These are phyloP conservation scores for Seladonia tumulorum DNA, from an alignment of 2,888 invertebrate genomes.

Conservation along the genomic window DNA sequence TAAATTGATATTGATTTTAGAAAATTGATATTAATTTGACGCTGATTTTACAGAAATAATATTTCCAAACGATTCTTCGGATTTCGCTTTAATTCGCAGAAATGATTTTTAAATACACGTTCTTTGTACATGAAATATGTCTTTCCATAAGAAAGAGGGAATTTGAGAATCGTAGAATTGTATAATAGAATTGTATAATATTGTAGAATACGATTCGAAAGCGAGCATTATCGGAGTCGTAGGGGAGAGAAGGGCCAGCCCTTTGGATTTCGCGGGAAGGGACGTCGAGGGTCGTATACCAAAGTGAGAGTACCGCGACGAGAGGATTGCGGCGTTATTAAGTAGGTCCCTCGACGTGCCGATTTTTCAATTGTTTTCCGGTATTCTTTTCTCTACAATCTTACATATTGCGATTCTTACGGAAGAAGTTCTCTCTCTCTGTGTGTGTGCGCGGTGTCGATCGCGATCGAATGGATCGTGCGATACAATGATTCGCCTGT, in stretches of 20 bases:
- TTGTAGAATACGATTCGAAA: neutral
- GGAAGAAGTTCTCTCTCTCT: neutral
- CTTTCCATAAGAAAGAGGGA: too few relatives aligned
- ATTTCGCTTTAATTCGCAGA: too few relatives aligned
- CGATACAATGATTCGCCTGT: neutral
- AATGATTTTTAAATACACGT: neutral
- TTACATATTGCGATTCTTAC: neutral
- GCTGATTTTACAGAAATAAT: too few relatives aligned
- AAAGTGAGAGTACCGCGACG: constrained; percentile 56
- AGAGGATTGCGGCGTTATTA: neutral
- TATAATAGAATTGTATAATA: neutral
- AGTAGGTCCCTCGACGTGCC: constrained; percentile 12
- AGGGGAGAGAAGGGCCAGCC: constrained; percentile 36
- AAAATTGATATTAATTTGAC: too few relatives aligned
- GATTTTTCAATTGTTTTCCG: neutral
- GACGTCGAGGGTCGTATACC: constrained; percentile 63
- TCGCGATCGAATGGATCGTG: constrained; percentile 11
- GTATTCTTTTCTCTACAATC: neutral
- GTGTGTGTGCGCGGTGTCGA: neutral
- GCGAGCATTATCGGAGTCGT: constrained; percentile 36
- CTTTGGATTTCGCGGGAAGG: constrained; percentile 3
- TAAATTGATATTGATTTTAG: too few relatives aligned
- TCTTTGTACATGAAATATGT: neutral
- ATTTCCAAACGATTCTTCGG: constrained; percentile 16
- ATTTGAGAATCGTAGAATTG: neutral